These are phyloP conservation scores for Chiloscyllium punctatum DNA, from an alignment of 2,797 vertebrate species.

Conservation along the genomic window DNA sequence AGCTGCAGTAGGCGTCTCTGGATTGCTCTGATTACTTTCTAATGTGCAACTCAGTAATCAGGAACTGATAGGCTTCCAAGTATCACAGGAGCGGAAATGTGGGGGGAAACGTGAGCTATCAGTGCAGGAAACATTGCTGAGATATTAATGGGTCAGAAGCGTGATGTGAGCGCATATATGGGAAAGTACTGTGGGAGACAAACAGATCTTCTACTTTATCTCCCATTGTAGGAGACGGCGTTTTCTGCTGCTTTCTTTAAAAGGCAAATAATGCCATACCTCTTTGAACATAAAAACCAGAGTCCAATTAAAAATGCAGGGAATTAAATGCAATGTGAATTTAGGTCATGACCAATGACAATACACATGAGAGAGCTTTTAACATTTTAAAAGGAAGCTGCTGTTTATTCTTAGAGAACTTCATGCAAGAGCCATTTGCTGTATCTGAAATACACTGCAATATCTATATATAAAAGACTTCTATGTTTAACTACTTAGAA, in stretches of 20 bases:
- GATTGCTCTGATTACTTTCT: neutral
- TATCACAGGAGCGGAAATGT: constrained; percentile 19
- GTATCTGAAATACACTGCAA: neutral
- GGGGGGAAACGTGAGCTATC: neutral
- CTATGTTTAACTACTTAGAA: neutral
- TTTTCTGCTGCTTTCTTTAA: neutral
- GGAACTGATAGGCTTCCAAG: constrained; percentile 5
- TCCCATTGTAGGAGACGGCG: neutral
- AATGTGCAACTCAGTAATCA: neutral
- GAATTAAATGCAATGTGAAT: neutral
- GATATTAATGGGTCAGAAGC: neutral
- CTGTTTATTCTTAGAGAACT: neutral
- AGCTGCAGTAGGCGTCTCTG: neutral
- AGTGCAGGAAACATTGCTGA: neutral
- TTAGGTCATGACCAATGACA: neutral
- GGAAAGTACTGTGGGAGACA: neutral
- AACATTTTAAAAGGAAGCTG: neutral
- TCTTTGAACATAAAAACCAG: neutral
- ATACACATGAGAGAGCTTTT: neutral
- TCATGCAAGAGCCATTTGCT: neutral
- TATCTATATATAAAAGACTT: neutral
- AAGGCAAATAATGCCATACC: neutral
- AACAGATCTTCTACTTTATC: neutral
- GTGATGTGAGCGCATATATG: neutral
- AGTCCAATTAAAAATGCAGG: neutral